A percentile compares a stretch with the other conserved stretches of the same genome.
phyloP scores from a whole-genome alignment of 2,797 vertebrate species.

The Darevskia nairensis region DNA sequence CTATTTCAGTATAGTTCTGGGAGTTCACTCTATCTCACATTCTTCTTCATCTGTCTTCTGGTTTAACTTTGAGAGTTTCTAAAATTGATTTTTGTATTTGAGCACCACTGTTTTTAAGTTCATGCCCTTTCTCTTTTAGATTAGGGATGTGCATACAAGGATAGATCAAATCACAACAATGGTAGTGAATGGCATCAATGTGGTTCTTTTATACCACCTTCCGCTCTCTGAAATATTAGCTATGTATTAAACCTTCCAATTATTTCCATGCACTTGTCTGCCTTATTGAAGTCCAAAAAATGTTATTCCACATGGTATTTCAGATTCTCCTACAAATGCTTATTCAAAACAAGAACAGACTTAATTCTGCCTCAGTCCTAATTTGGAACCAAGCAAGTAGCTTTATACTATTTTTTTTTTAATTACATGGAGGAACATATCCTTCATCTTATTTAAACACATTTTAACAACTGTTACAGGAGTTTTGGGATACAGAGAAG shows the following conservation, averaged over 20 bases:
- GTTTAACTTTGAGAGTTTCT: neutral
- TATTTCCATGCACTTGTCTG: neutral
- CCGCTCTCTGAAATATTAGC: neutral
- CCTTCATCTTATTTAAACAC: neutral
- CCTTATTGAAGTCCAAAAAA: neutral
- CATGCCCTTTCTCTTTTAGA: neutral
- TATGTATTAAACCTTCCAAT: neutral
- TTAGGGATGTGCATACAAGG: neutral
- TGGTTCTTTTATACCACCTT: neutral
- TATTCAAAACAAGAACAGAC: neutral
- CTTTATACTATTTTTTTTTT: neutral
- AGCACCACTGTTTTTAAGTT: neutral
- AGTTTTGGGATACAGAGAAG: neutral
- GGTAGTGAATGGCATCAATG: neutral
- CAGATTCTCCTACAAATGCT: neutral
- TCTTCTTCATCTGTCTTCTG: neutral
- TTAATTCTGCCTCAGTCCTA: neutral
- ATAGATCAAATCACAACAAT: neutral
- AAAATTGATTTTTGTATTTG: neutral
- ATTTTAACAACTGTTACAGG: neutral
- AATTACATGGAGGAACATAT: neutral
- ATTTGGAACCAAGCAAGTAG: neutral
- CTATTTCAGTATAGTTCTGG: neutral
- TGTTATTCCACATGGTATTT: neutral
- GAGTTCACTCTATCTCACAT: neutral